These are phyloP conservation scores for Anoplius nigerrimus DNA, from an alignment of 2,888 invertebrate species.

Conservation along the genomic window DNA sequence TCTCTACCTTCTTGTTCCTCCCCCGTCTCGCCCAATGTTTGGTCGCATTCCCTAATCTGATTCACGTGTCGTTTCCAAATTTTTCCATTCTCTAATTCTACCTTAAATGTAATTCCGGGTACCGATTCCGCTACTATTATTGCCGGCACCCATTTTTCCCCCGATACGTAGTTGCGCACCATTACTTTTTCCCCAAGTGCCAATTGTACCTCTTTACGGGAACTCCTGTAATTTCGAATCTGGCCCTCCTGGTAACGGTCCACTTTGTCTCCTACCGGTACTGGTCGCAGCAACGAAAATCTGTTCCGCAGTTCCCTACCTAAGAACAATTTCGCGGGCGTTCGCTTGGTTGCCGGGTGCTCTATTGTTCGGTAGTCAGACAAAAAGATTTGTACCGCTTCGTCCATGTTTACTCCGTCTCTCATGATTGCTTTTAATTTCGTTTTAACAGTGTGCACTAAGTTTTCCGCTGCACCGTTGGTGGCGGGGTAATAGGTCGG, in stretches of 20 bases:
- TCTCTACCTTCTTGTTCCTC: too few species aligned
- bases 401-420: slow-evolving; percentile 12
- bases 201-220: slow-evolving; percentile 9
- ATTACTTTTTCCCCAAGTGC: slow-evolving; percentile 19
- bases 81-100: neutral
- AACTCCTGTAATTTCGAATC: slow-evolving; percentile 22
- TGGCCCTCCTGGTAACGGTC: slow-evolving; percentile 21
- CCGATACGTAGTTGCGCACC: neutral
- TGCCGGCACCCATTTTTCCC: slow-evolving; percentile 9
- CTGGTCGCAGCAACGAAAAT: slow-evolving; percentile 31
- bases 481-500: slow-evolving; percentile 41
- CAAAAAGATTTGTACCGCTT: slow-evolving; percentile 33
- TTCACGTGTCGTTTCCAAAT: slow-evolving; percentile 16
- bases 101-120: slow-evolving; percentile 9
- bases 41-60: slow-evolving; percentile 6
- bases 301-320: slow-evolving; percentile 29
- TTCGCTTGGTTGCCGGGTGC: slow-evolving; percentile 31
- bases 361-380: slow-evolving; percentile 38
- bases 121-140: slow-evolving; percentile 2
- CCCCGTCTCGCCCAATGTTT: too few species aligned
- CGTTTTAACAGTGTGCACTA: slow-evolving; percentile 33
- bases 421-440: slow-evolving; percentile 31
- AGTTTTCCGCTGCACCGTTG: slow-evolving; percentile 40
- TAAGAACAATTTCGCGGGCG: slow-evolving; percentile 29
- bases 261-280: neutral